A percentile compares a stretch with the other conserved stretches of the same genome.
phyloP scores from a whole-genome alignment of 2,113 vertebrate species.

The Ochotona princeps region DNA sequence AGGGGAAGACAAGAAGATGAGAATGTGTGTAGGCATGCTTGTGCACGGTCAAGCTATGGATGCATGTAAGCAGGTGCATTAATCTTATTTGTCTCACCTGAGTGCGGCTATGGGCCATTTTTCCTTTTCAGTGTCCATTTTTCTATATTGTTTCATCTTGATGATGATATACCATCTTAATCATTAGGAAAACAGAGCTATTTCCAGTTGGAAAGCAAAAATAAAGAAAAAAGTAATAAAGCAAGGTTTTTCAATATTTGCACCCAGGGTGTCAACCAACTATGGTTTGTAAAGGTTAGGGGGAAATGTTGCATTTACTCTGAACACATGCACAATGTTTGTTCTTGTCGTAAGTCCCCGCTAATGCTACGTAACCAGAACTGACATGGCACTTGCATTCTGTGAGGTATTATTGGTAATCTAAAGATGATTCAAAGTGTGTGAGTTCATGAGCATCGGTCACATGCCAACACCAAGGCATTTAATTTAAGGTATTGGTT shows the following conservation, averaged over 20 bases:
- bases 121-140: background rate
- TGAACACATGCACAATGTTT: background rate
- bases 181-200: background rate
- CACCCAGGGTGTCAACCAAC: background rate
- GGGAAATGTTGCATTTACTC: background rate
- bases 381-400: background rate
- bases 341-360: background rate
- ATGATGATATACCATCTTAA: background rate
- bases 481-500: background rate
- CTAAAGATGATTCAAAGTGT: background rate
- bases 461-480: no score
- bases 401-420: background rate
- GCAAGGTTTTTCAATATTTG: background rate
- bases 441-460: background rate
- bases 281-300: background rate
- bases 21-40: background rate
- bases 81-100: background rate
- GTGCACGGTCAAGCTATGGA: background rate
- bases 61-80: background rate
- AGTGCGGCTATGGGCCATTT: background rate
- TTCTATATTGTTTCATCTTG: background rate
- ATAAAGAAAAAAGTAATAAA: background rate
- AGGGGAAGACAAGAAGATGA: background rate
- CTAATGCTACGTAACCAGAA: no score
- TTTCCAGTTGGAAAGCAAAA: slow-evolving; percentile 17